These are phyloP conservation scores for Bibio marci DNA, from an alignment of 2,888 invertebrate species.

Conservation along the genomic window DNA sequence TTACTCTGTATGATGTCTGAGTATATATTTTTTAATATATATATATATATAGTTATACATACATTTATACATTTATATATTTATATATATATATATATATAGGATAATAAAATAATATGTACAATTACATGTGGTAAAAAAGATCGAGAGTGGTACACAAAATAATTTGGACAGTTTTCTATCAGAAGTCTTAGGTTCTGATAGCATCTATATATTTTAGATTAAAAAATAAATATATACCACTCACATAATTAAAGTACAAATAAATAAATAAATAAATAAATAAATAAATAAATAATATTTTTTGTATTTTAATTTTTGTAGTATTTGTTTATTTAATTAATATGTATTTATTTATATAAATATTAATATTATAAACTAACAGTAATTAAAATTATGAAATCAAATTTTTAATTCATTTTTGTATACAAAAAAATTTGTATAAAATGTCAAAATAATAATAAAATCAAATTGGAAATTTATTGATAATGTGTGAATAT, in stretches of 20 bases:
- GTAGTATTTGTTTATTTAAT: too few species aligned
- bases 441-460: too few species aligned
- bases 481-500: too few species aligned
- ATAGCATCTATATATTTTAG: conserved; percentile 19
- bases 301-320: too few species aligned
- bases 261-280: too few species aligned
- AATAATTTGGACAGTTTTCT: conserved; percentile 26
- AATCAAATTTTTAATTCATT: too few species aligned
- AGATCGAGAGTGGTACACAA: conserved; percentile 8
- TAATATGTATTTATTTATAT: too few species aligned
- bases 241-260: background rate
- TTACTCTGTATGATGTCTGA: background rate
- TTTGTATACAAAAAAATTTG: too few species aligned
- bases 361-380: too few species aligned
- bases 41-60: background rate
- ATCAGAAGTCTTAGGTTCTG: conserved; percentile 28
- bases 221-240: conserved; percentile 1
- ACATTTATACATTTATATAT: background rate
- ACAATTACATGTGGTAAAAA: conserved; percentile 2
- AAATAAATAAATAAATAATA: too few species aligned
- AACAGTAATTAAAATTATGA: too few species aligned
- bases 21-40: conserved; percentile 1
- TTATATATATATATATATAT: conserved; percentile 1
- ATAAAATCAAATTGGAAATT: too few species aligned
- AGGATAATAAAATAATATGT: conserved; percentile 1